These are phyloP conservation scores for Hypomecis punctinalis DNA, from an alignment of 2,888 invertebrate species.

Conservation along the genomic window DNA sequence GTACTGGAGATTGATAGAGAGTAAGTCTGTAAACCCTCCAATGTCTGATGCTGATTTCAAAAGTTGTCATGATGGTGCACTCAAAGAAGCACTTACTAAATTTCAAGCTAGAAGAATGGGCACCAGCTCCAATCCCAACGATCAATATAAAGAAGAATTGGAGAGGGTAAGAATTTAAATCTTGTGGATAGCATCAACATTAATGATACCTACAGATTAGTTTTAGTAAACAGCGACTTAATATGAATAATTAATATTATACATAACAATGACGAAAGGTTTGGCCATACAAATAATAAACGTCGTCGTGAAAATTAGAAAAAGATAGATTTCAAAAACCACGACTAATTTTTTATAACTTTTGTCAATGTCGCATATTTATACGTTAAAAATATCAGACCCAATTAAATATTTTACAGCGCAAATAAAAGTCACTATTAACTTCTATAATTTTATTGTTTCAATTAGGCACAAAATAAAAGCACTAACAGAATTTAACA, in stretches of 20 bases:
- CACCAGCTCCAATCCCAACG: slow-evolving; percentile 16
- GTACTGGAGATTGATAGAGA: slow-evolving; percentile 24
- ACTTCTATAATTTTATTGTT: too few species aligned
- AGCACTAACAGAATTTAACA: too few species aligned
- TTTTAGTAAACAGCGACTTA: not conserved
- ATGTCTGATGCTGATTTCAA: slow-evolving; percentile 18
- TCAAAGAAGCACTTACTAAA: slow-evolving; percentile 11
- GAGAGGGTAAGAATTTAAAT: slow-evolving; percentile 3
- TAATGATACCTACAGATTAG: not conserved
- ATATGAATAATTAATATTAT: not conserved
- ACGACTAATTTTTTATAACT: too few species aligned
- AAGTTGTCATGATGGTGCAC: slow-evolving; percentile 6
- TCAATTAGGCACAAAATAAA: too few species aligned
- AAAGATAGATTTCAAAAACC: too few species aligned
- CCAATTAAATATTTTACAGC: too few species aligned
- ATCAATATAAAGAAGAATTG: slow-evolving; percentile 21
- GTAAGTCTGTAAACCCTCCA: slow-evolving; percentile 23
- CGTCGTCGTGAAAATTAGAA: too few species aligned
- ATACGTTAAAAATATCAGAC: too few species aligned
- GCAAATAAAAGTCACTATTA: too few species aligned
- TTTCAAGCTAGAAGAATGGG: slow-evolving; percentile 19
- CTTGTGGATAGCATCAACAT: not conserved
- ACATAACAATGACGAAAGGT: too few species aligned
- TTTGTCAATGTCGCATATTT: too few species aligned
- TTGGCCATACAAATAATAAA: too few species aligned